Evolutionary conservation across 2,797 vertebrate genomes (phyloP).

Genomic region (Iguana delicatissima): DNA sequence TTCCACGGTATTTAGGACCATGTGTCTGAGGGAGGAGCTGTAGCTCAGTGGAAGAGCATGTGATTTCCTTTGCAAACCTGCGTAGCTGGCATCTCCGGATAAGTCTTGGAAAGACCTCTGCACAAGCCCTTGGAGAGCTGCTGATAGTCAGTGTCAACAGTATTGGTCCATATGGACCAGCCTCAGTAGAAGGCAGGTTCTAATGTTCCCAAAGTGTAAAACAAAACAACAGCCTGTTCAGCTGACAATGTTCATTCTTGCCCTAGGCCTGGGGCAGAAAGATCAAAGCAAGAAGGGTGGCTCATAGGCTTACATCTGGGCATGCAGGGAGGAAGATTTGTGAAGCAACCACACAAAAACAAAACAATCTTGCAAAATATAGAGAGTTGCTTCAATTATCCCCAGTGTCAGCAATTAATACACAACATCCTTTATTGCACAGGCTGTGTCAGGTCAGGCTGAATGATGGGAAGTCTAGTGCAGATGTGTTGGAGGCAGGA

Average conservation of each 20-base stretch:
- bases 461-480: neutral
- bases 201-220: neutral
- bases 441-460: neutral
- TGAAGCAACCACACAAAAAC: conserved; percentile 26
- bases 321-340: conserved; percentile 16
- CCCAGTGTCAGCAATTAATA: neutral
- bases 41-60: neutral
- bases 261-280: conserved; percentile 21
- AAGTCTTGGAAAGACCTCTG: neutral
- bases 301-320: neutral
- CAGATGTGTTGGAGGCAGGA: no score
- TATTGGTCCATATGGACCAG: neutral
- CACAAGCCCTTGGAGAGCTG: neutral
- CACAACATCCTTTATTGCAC: neutral
- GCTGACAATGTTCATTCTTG: conserved; percentile 43
- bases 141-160: neutral
- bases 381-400: conserved; percentile 1
- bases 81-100: neutral
- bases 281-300: conserved; percentile 38
- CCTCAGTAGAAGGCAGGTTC: neutral
- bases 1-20: neutral
- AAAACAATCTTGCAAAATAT: conserved; percentile 18
- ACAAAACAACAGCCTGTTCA: conserved; percentile 28
- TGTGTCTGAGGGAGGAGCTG: neutral
- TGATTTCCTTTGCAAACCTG: neutral